phyloP scores from a whole-genome alignment of 2,888 invertebrate species.

The Hofmannophila pseudospretella region DNA sequence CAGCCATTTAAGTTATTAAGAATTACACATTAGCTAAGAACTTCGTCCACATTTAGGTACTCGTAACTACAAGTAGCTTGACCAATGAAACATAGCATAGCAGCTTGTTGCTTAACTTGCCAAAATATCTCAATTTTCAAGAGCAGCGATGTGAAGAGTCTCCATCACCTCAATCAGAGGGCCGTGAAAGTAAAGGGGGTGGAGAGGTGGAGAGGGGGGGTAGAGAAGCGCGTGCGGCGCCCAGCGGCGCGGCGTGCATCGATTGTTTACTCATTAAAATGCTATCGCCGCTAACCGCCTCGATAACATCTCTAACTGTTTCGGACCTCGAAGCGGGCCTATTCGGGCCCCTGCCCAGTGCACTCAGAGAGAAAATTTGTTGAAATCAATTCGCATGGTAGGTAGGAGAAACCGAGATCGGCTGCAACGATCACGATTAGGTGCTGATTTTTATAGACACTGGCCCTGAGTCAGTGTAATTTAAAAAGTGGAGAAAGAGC shows the following conservation, averaged over 20 bases:
- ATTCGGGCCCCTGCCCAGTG: conserved; percentile 16
- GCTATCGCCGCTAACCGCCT: conserved; percentile 61
- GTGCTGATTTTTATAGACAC: background rate
- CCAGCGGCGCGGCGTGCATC: conserved; percentile 72
- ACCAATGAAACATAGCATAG: no score
- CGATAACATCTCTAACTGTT: conserved; percentile 74
- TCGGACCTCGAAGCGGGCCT: conserved; percentile 31
- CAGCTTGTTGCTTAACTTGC: no score
- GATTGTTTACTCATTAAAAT: conserved; percentile 79
- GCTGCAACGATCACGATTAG: conserved; percentile 4
- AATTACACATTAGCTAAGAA: no score
- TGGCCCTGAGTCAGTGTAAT: no score
- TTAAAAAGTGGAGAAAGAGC: no score
- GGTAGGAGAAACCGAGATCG: conserved; percentile 8
- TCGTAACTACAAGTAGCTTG: no score
- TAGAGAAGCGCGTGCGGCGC: conserved; percentile 60
- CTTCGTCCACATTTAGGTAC: no score
- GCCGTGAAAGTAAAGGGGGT: conserved; percentile 27
- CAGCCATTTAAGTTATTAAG: no score
- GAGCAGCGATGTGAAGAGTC: conserved; percentile 15
- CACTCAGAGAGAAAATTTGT: conserved; percentile 43
- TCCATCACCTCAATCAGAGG: conserved; percentile 13
- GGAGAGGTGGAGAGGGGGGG: conserved; percentile 13
- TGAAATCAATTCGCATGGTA: conserved; percentile 12
- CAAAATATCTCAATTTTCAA: conserved; percentile 17